Evolutionary conservation across 2,888 invertebrate species (phyloP), one percentile per base, ranked within the genome.

Genomic region (Lasioglossum leucozonium): DNA sequence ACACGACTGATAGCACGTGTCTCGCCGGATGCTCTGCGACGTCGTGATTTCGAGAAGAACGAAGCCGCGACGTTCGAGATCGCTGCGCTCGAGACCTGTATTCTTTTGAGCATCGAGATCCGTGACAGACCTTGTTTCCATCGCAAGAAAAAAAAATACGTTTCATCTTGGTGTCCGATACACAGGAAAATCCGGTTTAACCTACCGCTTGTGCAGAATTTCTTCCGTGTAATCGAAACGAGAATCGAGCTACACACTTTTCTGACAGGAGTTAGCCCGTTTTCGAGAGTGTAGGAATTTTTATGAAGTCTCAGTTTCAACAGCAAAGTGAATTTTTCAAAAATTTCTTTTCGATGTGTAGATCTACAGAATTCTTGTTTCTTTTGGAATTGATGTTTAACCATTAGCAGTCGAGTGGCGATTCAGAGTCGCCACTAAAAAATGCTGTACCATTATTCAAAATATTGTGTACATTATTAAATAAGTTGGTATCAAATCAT

Each of bases 31-130:
- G 62, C 74, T 73, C 80, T 82, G 73, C 58, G 82, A 79, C 78
- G 81, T 81, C 37, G 72, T 62, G 88, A 88, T 88, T 84, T 82
- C n/a, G 72, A 55, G 26, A 71, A 37, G 18, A 18, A 67, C 22
- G 16, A 37, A 55, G n/a, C 34, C 11, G 6, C 62, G 26, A 18
- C 62, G 37, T 58, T 55, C 51, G 30, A 40, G 47, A 77, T 71
- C 72, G 65, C 44, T 71, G 42, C 72, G 26, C 37, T 42, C 51
- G 30, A 30, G 10, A 18, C 73, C 30, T 40, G 42, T 58, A 47
- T n/a, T 55, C 37, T 37, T 76, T 73, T 51, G 71, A 10, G 42
- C 40, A 34, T 62, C 11, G 11, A n/a, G 6, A 16, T 40, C 22
- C n/a, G 16, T 16, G 30, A 58, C 72, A 40, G n/a, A 22, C 40